Conservation (phyloP, 1,140 invertebrate species). For the Pollicipes pollicipes region DNA sequence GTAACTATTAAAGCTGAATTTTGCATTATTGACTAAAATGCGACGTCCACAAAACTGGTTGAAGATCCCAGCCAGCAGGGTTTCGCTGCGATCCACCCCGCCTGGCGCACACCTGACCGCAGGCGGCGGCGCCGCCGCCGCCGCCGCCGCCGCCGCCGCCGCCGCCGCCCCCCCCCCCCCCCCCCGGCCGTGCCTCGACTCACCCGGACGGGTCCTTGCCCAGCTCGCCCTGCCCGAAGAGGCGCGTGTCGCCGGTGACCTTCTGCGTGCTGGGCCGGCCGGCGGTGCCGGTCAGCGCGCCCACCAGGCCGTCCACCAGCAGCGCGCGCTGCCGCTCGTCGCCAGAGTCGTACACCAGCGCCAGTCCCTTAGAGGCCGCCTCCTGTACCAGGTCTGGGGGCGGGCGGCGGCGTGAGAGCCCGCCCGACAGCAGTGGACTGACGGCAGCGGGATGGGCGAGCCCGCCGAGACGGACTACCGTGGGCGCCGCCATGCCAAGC, state of each 20-base stretch:
- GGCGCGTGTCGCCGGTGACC: slow-evolving; percentile 58
- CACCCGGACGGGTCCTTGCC: slow-evolving; percentile 69
- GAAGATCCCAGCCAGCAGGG: too few species aligned
- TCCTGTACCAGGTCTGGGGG: slow-evolving; percentile 57
- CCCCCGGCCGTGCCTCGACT: too few species aligned
- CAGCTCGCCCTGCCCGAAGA: slow-evolving; percentile 71
- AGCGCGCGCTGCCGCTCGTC: slow-evolving; percentile 46
- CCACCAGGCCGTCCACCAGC: slow-evolving; percentile 55
- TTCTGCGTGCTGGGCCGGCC: slow-evolving; percentile 46
- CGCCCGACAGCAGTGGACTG: neutral
- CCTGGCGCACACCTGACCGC: too few species aligned
- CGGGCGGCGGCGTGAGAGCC: slow-evolving; percentile 5
- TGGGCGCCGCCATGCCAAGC: too few species aligned
- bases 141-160: too few species aligned
- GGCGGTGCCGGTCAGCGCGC: slow-evolving; percentile 46
- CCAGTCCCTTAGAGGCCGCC: slow-evolving; percentile 73
- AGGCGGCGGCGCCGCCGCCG: too few species aligned
- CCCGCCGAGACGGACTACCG: neutral
- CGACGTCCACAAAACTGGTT: too few species aligned
- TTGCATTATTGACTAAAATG: too few species aligned
- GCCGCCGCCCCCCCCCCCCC: too few species aligned
- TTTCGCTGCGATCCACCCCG: too few species aligned
- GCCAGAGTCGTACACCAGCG: slow-evolving; percentile 64
- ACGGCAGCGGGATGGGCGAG: neutral
- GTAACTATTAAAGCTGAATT: too few species aligned